Evolutionary conservation across 2,113 vertebrate genomes (phyloP), one percentile per base, ranked within the genome.

Genomic region (Hypomesus transpacificus): DNA sequence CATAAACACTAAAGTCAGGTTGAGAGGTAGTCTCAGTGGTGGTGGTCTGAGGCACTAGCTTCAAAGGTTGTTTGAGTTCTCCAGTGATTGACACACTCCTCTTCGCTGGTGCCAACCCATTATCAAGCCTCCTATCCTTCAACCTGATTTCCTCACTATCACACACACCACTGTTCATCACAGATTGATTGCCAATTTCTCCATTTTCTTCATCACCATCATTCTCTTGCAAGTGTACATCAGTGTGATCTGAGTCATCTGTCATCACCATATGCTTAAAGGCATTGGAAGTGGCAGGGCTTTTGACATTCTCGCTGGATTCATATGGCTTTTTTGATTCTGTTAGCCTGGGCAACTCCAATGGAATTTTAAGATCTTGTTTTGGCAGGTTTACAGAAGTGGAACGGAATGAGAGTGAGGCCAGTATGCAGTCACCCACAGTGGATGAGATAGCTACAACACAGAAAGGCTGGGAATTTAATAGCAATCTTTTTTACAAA

Each of bases 361-460:
- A 63, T 16, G 82, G 58, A 18, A 8, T 1, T 16, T 34, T 18
- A n/a, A 22, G 9, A n/a, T 46, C 31, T 50, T 50, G 18, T 67
- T 79, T 68, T 9, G 73, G 71, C 0, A 75, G 69, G 18, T 88
- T 82, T 56, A 67, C 77, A 18, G 84, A 60, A 69, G 83, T 80
- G 60, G 80, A 75, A 46, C 81, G 74, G 59, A 86, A 89, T 28
- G 88, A 85, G 0, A 90, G 87, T 3, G 88, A 88, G 14, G 88
- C 77, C 7, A 90, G 77, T 4, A 90, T 88, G 28, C 88, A 89
- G 81, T 89, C 86, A 4, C 89, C 89, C 7, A 89, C 89, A 0
- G 84, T 86, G 14, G 88, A 82, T 0, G 89, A 89, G 75, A 90
- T 82, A 17, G 88, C 86, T 7, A 88, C 87, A 78, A 16, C 57